phyloP scores from a whole-genome alignment of 2,888 invertebrate genomes.

The Cheilosia variabilis region DNA sequence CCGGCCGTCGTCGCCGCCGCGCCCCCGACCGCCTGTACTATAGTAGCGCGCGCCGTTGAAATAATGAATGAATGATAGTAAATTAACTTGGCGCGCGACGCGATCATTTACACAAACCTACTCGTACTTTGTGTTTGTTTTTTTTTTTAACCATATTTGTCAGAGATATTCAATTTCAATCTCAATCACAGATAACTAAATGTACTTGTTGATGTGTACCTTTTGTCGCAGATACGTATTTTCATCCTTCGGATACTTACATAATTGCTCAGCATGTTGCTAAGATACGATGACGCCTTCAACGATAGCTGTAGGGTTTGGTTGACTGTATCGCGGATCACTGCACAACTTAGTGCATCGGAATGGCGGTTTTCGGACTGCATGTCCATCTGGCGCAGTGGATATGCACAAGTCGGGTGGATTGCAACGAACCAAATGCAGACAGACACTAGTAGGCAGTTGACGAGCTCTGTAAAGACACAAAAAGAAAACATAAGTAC shows the following conservation, averaged over 20 bases:
- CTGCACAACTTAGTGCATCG: constrained; percentile 30
- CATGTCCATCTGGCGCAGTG: constrained; percentile 22
- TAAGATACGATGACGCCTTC: background rate
- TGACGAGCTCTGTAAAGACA: constrained; percentile 40
- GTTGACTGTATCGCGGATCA: constrained; percentile 25
- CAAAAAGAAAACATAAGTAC: constrained; percentile 3
- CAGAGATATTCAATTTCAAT: no score
- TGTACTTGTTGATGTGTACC: no score
- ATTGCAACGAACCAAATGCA: constrained; percentile 54
- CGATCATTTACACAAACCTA: constrained; percentile 10
- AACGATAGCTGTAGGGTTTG: constrained; percentile 21
- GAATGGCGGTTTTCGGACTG: constrained; percentile 5
- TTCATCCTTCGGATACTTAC: constrained; percentile 37
- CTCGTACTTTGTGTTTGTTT: background rate
- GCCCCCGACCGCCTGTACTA: background rate
- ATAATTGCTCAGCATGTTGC: constrained; percentile 17
- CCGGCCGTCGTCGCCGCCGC: no score
- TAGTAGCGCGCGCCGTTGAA: constrained; percentile 10
- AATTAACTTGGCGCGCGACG: constrained; percentile 44
- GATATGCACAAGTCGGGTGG: constrained; percentile 44
- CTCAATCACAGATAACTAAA: no score
- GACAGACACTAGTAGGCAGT: constrained; percentile 38
- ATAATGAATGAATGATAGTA: constrained; percentile 64
- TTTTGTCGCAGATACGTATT: background rate
- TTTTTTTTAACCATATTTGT: no score